These are phyloP conservation scores for Macropis europaea DNA, from an alignment of 2,888 invertebrate genomes.

Conservation along the genomic window DNA sequence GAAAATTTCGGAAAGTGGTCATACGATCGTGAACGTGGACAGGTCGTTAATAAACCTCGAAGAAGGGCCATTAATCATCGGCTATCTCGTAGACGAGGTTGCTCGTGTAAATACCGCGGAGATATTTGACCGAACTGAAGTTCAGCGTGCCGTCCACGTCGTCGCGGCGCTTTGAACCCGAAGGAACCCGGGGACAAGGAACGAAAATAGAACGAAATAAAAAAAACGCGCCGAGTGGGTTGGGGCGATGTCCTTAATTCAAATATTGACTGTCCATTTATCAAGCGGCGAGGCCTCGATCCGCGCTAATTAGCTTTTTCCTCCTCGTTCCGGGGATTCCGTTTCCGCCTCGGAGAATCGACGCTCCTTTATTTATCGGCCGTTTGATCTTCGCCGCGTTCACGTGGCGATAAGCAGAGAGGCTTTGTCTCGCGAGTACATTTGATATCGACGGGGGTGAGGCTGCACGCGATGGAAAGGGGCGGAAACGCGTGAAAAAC, in stretches of 20 bases:
- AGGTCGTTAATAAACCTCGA: conserved; percentile 74
- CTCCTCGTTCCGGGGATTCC: conserved; percentile 58
- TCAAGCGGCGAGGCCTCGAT: conserved; percentile 69
- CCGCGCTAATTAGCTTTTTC: conserved; percentile 69
- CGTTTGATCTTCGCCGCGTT: conserved; percentile 58
- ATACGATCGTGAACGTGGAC: conserved; percentile 23
- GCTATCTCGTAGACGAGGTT: conserved; percentile 65
- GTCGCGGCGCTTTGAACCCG: conserved; percentile 17
- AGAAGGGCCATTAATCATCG: conserved; percentile 74
- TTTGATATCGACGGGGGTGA: conserved; percentile 33
- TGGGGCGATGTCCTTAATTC: conserved; percentile 57
- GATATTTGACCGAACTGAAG: conserved; percentile 68
- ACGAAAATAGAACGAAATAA: conserved; percentile 43
- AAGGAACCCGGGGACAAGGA: conserved; percentile 37
- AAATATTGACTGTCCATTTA: conserved; percentile 77
- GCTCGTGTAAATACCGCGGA: conserved; percentile 67
- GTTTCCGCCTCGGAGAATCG: conserved; percentile 47
- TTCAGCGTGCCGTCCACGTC: conserved; percentile 26
- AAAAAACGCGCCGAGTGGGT: conserved; percentile 20
- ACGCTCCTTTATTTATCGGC: conserved; percentile 62
- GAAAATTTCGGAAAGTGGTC: conserved; percentile 46
- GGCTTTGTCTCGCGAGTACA: conserved; percentile 34
- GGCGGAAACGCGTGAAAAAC: conserved; percentile 15
- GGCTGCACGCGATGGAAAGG: neutral
- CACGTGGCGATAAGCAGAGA: conserved; percentile 50